Base-by-base conservation (phyloP, 2,797 vertebrate genomes). In the Limnodromus scolopaceus region DNA sequence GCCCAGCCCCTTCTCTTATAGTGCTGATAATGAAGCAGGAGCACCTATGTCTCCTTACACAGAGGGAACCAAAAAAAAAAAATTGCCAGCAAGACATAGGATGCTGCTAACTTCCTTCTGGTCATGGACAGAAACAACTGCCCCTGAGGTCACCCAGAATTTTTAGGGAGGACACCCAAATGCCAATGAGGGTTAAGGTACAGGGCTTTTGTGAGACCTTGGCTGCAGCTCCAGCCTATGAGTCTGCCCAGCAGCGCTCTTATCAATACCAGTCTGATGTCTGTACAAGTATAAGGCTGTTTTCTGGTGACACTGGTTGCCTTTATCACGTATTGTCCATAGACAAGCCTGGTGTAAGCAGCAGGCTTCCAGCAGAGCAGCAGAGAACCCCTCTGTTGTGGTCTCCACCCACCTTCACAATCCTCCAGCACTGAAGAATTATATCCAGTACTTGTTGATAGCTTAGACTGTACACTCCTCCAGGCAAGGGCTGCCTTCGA, bases 11-110 rank as follows among this genome's bases (percentile, higher is more conserved):
- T 34, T 27, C 43, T 60, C 68, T 19, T 6, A 8, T 0, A 18
- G 58, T 23, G 15, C 10, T 41, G 7, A 4, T 5, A 17, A 7
- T 0, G 1, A 49, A 55, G n/a, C 46, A n/a, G 57, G 41, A 72
- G 14, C 2, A 43, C 39, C 49, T 46, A 54, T 1, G 0, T 2
- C 28, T 72, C 53, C 39, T 5, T 2, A 11, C 0, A 0, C 0
- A 5, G 28, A 43, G 4, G 23, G 39, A 55, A 49, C 3, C 8
- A 17, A 4, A 18, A 57, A 19, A 23, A 6, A 20, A 13, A 6
- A 13, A 9, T 2, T 32, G 20, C 27, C 75, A 75, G 46, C 18
- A 36, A 41, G 34, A 30, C 19, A 30, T 0, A 20, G n/a, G 46
- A 43, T 1, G 64, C 45, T 64, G 49, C 0, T 41, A 5, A 24